phyloP scores from a whole-genome alignment of 2,797 vertebrate genomes.

The Thalassophryne amazonica region DNA sequence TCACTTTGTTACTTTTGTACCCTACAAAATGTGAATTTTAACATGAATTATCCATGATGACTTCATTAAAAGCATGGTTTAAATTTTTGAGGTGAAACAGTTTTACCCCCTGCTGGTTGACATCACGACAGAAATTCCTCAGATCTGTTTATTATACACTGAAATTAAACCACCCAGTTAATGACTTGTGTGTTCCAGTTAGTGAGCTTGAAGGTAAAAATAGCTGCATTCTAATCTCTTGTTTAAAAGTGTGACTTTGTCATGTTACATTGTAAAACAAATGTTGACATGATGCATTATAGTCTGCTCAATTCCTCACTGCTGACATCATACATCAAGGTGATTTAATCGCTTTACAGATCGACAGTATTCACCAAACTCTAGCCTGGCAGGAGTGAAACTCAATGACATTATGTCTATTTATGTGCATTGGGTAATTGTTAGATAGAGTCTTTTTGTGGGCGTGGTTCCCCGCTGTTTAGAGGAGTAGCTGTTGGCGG shows the following conservation, averaged over 20 bases:
- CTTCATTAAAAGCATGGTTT: slow-evolving; percentile 1
- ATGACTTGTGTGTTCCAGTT: background rate
- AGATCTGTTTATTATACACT: background rate
- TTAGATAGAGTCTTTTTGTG: slow-evolving; percentile 34
- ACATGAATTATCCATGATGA: too few species aligned
- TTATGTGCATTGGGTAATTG: slow-evolving; percentile 67
- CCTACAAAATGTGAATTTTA: too few species aligned
- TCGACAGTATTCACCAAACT: slow-evolving; percentile 50
- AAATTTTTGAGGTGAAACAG: background rate
- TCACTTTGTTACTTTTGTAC: too few species aligned
- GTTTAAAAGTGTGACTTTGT: slow-evolving; percentile 32
- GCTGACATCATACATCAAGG: slow-evolving; percentile 21
- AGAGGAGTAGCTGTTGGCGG: slow-evolving; percentile 42
- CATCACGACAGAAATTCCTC: background rate
- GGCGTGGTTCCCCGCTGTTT: slow-evolving; percentile 1
- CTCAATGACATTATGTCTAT: slow-evolving; percentile 57
- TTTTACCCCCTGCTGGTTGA: background rate
- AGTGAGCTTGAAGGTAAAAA: slow-evolving; percentile 1
- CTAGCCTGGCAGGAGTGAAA: slow-evolving; percentile 51
- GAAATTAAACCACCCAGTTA: slow-evolving; percentile 2
- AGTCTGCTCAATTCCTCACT: slow-evolving; percentile 20
- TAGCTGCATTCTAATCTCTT: background rate
- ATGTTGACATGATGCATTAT: slow-evolving; percentile 47
- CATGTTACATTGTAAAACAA: slow-evolving; percentile 54
- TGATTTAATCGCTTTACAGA: slow-evolving; percentile 55